Conservation (phyloP, 1,140 invertebrate species). For the Neodiprion fabricii region DNA sequence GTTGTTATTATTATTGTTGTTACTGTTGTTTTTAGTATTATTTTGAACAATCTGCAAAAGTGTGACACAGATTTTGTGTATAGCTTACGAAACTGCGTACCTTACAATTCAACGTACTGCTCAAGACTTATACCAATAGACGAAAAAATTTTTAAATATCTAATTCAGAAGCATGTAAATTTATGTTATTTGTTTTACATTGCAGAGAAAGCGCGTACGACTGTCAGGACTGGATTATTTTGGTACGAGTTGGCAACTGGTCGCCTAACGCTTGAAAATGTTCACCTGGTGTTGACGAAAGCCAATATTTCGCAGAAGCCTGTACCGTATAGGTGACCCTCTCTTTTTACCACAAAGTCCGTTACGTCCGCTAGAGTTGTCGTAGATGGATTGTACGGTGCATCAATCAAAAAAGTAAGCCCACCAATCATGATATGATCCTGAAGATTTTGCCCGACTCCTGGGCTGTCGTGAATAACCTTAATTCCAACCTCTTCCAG, state of each 20-base stretch:
- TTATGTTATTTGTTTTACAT: too few relatives aligned
- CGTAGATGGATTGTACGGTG: conserved; percentile 57
- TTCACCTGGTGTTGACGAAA: conserved; percentile 67
- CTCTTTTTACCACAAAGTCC: conserved; percentile 32
- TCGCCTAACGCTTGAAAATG: conserved; percentile 15
- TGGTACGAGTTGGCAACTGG: conserved; percentile 34
- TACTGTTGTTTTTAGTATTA: too few relatives aligned
- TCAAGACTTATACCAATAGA: too few relatives aligned
- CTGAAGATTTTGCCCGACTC: conserved; percentile 82
- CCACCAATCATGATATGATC: conserved; percentile 78
- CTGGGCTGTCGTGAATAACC: conserved; percentile 70
- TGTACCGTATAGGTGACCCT: conserved; percentile 68
- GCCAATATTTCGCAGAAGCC: conserved; percentile 72
- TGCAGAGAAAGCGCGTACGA: conserved; percentile 72
- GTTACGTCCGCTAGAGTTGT: conserved; percentile 61
- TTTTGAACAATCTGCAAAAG: too few relatives aligned
- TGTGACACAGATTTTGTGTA: too few relatives aligned
- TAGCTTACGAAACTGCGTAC: too few relatives aligned
- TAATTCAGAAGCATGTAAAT: too few relatives aligned
- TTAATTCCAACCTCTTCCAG: conserved; percentile 59
- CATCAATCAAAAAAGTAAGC: conserved; percentile 72
- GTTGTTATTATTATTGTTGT: too few relatives aligned
- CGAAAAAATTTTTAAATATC: too few relatives aligned
- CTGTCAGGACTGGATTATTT: conserved; percentile 61
- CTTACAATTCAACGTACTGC: too few relatives aligned